Evolutionary conservation across 2,797 vertebrate species (phyloP).

Genomic region (Avahi laniger): DNA sequence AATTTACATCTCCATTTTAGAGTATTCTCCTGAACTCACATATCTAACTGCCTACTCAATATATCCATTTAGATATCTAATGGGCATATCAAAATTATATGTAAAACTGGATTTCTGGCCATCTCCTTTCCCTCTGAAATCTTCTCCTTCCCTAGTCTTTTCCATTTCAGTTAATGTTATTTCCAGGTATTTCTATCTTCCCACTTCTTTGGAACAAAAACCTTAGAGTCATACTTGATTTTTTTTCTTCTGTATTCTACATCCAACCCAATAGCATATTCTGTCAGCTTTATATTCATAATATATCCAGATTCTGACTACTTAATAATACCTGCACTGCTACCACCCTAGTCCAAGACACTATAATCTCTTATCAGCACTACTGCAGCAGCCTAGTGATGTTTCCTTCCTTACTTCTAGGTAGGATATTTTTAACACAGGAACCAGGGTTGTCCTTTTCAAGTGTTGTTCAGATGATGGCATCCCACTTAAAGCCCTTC

Average conservation of each 20-base stretch:
- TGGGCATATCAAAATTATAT: background rate
- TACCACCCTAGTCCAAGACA: background rate
- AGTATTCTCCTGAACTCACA: background rate
- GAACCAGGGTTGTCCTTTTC: background rate
- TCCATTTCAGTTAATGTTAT: background rate
- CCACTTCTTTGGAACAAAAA: background rate
- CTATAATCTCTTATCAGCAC: background rate
- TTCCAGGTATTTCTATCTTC: background rate
- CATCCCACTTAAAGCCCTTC: background rate
- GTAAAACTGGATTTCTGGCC: background rate
- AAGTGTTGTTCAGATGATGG: background rate
- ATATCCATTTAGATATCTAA: background rate
- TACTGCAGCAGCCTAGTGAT: background rate
- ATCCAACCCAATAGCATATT: background rate
- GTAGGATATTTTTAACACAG: background rate
- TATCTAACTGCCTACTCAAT: background rate
- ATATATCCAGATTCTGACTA: background rate
- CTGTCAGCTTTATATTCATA: background rate
- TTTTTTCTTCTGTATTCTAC: background rate
- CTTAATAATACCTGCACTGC: background rate
- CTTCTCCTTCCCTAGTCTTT: background rate
- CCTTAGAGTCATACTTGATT: background rate
- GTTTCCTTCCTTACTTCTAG: background rate
- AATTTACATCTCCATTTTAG: background rate
- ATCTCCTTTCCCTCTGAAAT: background rate